These are phyloP conservation scores for Eulacestoma nigropectus DNA, from an alignment of 2,113 vertebrate genomes.

Conservation along the genomic window DNA sequence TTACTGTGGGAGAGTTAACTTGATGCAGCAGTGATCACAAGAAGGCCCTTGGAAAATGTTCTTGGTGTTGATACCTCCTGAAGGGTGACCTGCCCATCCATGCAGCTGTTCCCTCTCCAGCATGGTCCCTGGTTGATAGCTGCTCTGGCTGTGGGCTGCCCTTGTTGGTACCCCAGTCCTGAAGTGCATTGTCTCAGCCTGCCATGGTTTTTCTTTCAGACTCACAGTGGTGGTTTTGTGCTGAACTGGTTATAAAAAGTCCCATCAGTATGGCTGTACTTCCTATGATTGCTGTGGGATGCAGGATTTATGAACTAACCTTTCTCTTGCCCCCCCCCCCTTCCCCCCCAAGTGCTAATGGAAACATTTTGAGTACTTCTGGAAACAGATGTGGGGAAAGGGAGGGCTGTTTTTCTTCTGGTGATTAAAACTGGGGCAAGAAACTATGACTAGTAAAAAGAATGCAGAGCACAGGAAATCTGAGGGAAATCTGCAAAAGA, in stretches of 20 bases:
- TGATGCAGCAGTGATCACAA: not conserved
- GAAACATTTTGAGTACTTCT: not conserved
- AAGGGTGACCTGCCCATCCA: not conserved
- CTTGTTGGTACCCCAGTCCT: not conserved
- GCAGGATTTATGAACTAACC: accelerated
- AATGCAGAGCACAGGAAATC: not conserved
- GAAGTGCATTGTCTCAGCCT: not conserved
- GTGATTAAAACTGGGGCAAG: not conserved
- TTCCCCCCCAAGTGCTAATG: not conserved
- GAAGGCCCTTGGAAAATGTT: not conserved
- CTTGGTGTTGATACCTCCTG: not conserved
- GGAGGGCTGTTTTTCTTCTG: not conserved
- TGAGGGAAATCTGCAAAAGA: not conserved
- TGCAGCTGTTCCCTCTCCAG: not conserved
- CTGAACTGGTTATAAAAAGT: not conserved
- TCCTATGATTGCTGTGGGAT: not conserved
- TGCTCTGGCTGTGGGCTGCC: not conserved
- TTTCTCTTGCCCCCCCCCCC: not conserved
- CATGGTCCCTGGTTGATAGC: not conserved
- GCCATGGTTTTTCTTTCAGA: accelerated
- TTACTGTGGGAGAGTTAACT: not conserved
- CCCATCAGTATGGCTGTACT: accelerated
- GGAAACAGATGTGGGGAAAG: not conserved
- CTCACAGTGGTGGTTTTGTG: not conserved
- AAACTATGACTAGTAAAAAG: not conserved